phyloP scores from a whole-genome alignment of 2,113 vertebrate species.

The Solea senegalensis region DNA sequence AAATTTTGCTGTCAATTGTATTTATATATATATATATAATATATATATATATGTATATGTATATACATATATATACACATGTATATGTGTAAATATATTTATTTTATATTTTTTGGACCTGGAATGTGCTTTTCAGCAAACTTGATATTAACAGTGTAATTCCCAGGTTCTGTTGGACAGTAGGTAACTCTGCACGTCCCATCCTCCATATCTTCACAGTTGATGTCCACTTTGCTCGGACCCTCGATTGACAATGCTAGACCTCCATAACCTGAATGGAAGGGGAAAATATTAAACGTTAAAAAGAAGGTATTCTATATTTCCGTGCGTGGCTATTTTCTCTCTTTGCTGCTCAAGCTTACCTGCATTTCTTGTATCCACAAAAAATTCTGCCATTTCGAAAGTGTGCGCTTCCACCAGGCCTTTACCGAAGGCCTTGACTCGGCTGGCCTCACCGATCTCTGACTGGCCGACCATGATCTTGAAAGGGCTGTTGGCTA shows the following conservation, averaged over 20 bases:
- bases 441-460: slow-evolving; percentile 93
- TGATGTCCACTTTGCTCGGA: slow-evolving; percentile 99
- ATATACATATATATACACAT: too few species aligned
- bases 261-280: slow-evolving; percentile 91
- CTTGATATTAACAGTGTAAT: slow-evolving; percentile 96
- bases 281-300: background rate
- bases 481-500: slow-evolving; percentile 98
- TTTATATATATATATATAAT: too few species aligned
- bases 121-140: slow-evolving; percentile 96
- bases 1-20: too few species aligned
- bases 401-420: slow-evolving; percentile 91
- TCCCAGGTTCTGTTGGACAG: slow-evolving; percentile 95
- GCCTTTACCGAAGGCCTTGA: slow-evolving; percentile 91
- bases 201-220: slow-evolving; percentile 95
- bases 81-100: too few species aligned
- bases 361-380: slow-evolving; percentile 96
- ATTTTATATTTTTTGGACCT: slow-evolving; percentile 71
- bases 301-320: background rate
- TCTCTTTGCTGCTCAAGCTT: background rate
- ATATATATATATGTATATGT: too few species aligned
- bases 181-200: slow-evolving; percentile 97
- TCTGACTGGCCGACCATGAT: slow-evolving; percentile 95
- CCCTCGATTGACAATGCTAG: slow-evolving; percentile 94
- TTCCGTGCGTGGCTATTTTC: background rate
- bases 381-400: slow-evolving; percentile 93